phyloP scores from a whole-genome alignment of 2,797 vertebrate species.

The Alauda arvensis region DNA sequence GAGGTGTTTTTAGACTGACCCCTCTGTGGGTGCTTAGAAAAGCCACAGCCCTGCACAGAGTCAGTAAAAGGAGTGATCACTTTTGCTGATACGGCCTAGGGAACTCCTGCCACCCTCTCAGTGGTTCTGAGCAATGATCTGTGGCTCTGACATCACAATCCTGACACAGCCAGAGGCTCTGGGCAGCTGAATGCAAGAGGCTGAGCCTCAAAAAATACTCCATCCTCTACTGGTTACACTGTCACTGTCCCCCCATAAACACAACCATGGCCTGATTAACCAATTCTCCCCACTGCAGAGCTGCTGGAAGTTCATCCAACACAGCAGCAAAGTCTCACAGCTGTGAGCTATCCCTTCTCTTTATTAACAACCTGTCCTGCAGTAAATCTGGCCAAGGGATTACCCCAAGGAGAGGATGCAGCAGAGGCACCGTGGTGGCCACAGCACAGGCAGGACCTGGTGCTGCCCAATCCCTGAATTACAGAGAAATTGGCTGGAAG shows the following conservation, averaged over 20 bases:
- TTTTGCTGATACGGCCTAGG: background rate
- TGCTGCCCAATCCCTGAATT: background rate
- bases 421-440: background rate
- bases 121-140: background rate
- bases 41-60: background rate
- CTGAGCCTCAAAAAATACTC: background rate
- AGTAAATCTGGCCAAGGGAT: background rate
- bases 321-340: background rate
- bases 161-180: background rate
- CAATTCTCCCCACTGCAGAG: background rate
- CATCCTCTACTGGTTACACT: background rate
- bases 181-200: background rate
- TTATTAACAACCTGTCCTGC: background rate
- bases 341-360: background rate
- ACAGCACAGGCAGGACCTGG: background rate
- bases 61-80: fast-evolving
- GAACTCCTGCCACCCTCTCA: background rate
- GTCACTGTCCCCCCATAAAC: background rate
- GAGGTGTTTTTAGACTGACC: background rate
- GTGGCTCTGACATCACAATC: background rate
- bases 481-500: background rate
- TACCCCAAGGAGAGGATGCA: background rate
- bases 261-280: background rate
- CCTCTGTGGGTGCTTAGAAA: background rate
- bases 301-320: background rate